Percentiles rank a stretch among this genome's conserved stretches.
These are phyloP conservation scores for Parazoanthus swiftii DNA, from an alignment of 92 coral and sea anemone genomes.

Conservation along the genomic window DNA sequence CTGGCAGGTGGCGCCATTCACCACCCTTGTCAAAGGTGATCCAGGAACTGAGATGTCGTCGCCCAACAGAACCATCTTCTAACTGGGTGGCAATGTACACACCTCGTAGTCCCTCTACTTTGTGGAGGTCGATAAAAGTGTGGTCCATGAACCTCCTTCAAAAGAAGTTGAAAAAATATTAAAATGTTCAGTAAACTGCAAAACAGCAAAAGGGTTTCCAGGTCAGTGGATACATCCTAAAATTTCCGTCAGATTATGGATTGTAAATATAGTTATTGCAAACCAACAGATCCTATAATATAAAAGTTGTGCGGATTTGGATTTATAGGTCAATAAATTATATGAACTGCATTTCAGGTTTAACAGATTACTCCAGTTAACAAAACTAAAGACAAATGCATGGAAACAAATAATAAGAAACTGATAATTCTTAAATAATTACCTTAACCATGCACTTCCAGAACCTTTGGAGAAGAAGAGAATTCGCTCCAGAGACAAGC, in stretches of 20 bases:
- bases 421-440: background rate
- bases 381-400: background rate
- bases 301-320: no score
- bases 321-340: no score
- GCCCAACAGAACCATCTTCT: slow-evolving; percentile 67
- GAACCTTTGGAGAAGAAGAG: slow-evolving; percentile 73
- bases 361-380: no score
- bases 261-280: no score
- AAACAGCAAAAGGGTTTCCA: no score
- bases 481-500: slow-evolving; percentile 82
- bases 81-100: slow-evolving; percentile 94
- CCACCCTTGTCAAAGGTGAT: slow-evolving; percentile 94
- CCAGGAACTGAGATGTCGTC: slow-evolving; percentile 61
- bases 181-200: no score
- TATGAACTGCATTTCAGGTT: no score
- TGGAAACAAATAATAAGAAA: background rate
- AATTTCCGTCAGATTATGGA: no score
- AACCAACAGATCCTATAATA: no score
- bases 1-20: slow-evolving; percentile 64
- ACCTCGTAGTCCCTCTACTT: slow-evolving; percentile 85
- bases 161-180: background rate
- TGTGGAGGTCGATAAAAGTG: slow-evolving; percentile 89
- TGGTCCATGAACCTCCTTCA: slow-evolving; percentile 76
- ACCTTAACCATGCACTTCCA: slow-evolving; percentile 86
- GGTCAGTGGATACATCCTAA: no score